phyloP scores from a whole-genome alignment of 2,113 vertebrate species.

The Acrocephalus arundinaceus region DNA sequence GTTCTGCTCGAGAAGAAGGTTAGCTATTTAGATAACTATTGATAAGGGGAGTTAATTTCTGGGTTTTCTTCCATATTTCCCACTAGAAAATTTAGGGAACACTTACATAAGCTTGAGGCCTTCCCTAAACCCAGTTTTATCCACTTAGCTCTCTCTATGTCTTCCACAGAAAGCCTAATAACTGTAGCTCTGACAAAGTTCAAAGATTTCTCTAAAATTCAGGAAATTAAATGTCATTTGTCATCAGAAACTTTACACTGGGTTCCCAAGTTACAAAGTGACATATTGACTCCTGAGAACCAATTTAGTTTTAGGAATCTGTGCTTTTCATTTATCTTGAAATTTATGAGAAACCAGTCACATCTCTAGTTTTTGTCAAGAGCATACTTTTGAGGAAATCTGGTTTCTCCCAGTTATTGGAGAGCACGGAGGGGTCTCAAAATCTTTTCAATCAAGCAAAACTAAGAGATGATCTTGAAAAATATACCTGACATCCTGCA shows the following conservation, averaged over 20 bases:
- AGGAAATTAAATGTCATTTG: not conserved
- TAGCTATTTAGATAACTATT: not conserved
- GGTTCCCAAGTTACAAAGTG: not conserved
- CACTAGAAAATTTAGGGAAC: not conserved
- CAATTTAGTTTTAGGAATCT: not conserved
- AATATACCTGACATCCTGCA: not conserved
- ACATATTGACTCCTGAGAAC: not conserved
- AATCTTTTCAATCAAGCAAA: not conserved
- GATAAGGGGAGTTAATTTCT: not conserved
- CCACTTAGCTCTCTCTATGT: not conserved
- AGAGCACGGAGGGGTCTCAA: not conserved
- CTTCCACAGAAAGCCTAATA: not conserved
- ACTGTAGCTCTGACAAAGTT: not conserved
- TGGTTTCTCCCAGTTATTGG: not conserved
- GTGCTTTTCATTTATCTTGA: not conserved
- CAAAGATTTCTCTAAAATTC: not conserved
- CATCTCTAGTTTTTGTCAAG: not conserved
- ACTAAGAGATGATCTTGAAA: not conserved
- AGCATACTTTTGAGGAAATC: not conserved
- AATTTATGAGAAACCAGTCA: not conserved
- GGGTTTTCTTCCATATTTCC: not conserved
- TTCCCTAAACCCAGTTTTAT: not conserved
- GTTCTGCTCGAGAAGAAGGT: fast-evolving
- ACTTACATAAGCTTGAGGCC: not conserved
- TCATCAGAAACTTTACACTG: not conserved